phyloP scores from a whole-genome alignment of 2,797 vertebrate genomes.

The Hyperoplus lanceolatus region DNA sequence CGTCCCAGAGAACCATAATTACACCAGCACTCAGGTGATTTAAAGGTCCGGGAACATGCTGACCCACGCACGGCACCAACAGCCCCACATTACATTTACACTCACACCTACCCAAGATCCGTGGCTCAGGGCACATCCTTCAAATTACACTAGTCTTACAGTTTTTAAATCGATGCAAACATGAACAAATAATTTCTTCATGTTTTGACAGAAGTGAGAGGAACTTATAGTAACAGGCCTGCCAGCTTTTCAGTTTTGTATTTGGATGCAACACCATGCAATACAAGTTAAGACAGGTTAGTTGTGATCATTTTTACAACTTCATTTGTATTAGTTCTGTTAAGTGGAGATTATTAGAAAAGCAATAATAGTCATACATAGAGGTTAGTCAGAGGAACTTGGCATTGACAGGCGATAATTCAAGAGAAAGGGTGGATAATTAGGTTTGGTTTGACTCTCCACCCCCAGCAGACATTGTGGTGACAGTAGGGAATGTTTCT shows the following conservation, averaged over 20 bases:
- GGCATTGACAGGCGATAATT: constrained; percentile 69
- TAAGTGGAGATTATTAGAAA: constrained; percentile 43
- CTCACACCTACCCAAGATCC: constrained; percentile 55
- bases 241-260: not conserved
- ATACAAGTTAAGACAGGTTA: constrained; percentile 13
- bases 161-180: constrained; percentile 23
- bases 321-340: constrained; percentile 35
- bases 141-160: constrained; percentile 1
- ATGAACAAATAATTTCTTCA: constrained; percentile 11
- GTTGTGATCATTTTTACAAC: constrained; percentile 39
- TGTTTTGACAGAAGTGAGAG: constrained; percentile 27
- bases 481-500: constrained; percentile 80
- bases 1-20: constrained; percentile 84
- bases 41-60: constrained; percentile 79
- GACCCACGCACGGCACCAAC: constrained; percentile 77
- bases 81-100: constrained; percentile 47
- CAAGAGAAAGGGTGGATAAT: constrained; percentile 63
- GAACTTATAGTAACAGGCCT: not conserved
- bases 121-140: constrained; percentile 37
- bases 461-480: constrained; percentile 74
- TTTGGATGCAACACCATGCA: not conserved
- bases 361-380: constrained; percentile 41
- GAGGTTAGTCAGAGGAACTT: constrained; percentile 25
- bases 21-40: constrained; percentile 82
- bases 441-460: constrained; percentile 58